Conservation (phyloP, 2,888 invertebrate genomes). For the Acleris sparsana region DNA sequence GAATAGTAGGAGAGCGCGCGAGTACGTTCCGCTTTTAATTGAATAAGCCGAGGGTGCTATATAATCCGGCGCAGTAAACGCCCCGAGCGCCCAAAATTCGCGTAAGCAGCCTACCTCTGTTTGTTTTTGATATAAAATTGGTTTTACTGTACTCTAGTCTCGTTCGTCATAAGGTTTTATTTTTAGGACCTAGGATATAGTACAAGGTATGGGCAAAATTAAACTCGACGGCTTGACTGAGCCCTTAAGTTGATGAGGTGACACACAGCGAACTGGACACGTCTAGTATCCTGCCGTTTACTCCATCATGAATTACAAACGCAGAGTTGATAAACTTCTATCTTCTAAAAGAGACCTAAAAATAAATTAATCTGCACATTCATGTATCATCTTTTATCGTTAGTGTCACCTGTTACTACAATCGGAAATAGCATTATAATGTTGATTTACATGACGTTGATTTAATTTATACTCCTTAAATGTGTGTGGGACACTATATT, state of each 20-base stretch:
- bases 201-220: no score
- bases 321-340: no score
- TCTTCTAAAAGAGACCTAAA: no score
- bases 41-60: constrained; percentile 70
- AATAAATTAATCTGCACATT: no score
- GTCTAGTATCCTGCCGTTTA: no score
- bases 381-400: no score
- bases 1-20: constrained; percentile 57
- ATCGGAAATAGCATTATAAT: neutral
- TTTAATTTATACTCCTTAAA: no score
- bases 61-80: constrained; percentile 60
- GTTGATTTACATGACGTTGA: neutral
- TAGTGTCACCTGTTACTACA: neutral
- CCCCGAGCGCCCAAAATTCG: constrained; percentile 60
- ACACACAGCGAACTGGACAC: no score
- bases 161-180: constrained; percentile 17
- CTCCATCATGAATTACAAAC: no score
- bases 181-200: neutral
- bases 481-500: no score
- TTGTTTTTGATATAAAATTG: constrained; percentile 59
- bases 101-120: constrained; percentile 48
- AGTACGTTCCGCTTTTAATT: constrained; percentile 67
- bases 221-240: no score
- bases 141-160: constrained; percentile 50
- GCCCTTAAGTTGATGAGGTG: no score